Evolutionary conservation across 2,888 invertebrate genomes (phyloP).

Genomic region (Cephonodes hylas): DNA sequence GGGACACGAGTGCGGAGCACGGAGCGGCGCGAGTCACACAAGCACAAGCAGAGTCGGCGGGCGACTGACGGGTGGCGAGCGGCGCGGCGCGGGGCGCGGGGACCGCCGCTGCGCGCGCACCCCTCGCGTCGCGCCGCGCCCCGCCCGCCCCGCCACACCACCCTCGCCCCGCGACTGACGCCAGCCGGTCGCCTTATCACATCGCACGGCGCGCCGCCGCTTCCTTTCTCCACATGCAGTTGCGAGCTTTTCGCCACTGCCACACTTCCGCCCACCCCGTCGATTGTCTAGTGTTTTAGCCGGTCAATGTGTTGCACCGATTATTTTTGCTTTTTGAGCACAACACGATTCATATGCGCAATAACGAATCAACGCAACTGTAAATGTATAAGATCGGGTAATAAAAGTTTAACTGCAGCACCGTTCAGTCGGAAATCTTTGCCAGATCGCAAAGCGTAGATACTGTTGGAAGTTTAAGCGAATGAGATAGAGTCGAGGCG

Average conservation of each 20-base stretch:
- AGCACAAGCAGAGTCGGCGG: slow-evolving; percentile 82
- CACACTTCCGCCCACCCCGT: slow-evolving; percentile 76
- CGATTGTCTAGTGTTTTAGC: slow-evolving; percentile 65
- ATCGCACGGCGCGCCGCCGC: slow-evolving; percentile 74
- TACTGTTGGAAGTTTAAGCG: not conserved
- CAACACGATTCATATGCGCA: not conserved
- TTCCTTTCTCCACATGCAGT: slow-evolving; percentile 80
- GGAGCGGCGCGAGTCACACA: slow-evolving; percentile 81
- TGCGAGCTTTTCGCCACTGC: slow-evolving; percentile 79
- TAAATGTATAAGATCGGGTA: not conserved
- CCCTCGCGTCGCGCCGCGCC: slow-evolving; percentile 44
- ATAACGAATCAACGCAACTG: not conserved
- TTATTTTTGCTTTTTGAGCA: slow-evolving; percentile 49
- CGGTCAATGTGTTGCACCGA: slow-evolving; percentile 64
- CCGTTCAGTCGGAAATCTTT: not conserved
- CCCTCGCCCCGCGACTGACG: slow-evolving; percentile 57
- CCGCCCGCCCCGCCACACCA: slow-evolving; percentile 41
- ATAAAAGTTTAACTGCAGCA: not conserved
- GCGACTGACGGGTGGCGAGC: slow-evolving; percentile 79
- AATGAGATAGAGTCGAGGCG: not conserved
- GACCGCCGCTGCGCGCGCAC: slow-evolving; percentile 74
- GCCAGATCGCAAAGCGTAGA: not conserved
- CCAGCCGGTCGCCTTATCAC: slow-evolving; percentile 77
- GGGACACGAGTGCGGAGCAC: slow-evolving; percentile 80
- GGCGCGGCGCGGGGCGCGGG: slow-evolving; percentile 74